Evolutionary conservation across 35 echinoderm and acorn worm genomes (phyloP).

Genomic region (Heliocidaris erythrogramma): DNA sequence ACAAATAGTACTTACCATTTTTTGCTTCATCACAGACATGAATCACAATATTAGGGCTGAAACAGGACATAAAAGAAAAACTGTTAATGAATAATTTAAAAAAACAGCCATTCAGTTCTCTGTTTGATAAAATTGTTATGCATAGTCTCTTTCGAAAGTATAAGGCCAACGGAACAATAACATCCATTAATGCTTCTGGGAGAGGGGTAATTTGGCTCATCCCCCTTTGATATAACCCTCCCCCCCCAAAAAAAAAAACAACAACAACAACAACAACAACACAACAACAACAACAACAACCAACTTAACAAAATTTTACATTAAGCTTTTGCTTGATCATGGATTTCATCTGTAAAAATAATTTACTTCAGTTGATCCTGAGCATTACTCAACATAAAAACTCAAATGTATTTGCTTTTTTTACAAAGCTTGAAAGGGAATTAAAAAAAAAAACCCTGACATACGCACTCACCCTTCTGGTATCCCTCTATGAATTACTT

Average conservation of each 20-base stretch:
- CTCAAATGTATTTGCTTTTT: neutral
- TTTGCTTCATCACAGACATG: conserved; percentile 98
- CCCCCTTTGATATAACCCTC: too few relatives aligned
- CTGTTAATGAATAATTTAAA: neutral
- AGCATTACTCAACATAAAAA: neutral
- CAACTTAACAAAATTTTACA: too few relatives aligned
- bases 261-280: too few relatives aligned
- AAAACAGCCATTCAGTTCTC: neutral
- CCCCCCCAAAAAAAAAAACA: too few relatives aligned
- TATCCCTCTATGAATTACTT: neutral
- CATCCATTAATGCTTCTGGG: too few relatives aligned
- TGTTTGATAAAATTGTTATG: too few relatives aligned
- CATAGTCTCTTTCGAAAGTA: too few relatives aligned
- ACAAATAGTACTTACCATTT: conserved; percentile 76
- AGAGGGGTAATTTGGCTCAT: too few relatives aligned
- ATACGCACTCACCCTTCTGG: neutral
- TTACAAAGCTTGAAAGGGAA: neutral
- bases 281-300: too few relatives aligned
- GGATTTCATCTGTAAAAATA: too few relatives aligned
- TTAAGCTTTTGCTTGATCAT: too few relatives aligned
- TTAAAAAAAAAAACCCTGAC: neutral
- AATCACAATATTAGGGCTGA: conserved; percentile 94
- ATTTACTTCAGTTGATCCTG: neutral
- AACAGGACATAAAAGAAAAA: neutral
- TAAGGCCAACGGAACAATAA: too few relatives aligned